A percentile compares a stretch with the other conserved stretches of the same genome.
phyloP scores from a whole-genome alignment of 2,113 vertebrate species.

The Amphiprion percula region DNA sequence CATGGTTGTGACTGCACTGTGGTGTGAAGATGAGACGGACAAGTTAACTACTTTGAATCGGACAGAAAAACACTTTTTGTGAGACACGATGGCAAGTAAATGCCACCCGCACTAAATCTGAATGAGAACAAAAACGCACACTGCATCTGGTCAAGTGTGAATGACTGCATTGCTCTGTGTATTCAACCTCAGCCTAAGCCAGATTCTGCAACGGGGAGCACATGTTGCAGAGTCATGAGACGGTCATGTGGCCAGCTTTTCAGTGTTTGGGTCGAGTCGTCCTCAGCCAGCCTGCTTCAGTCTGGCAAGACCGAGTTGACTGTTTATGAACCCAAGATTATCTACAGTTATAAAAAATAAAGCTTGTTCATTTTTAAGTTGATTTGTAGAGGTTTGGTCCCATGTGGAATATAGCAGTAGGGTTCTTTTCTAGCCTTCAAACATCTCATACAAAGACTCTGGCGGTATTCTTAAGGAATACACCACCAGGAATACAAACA shows the following conservation, averaged over 20 bases:
- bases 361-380: slow-evolving; percentile 56
- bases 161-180: slow-evolving; percentile 43
- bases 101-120: slow-evolving; percentile 8
- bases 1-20: slow-evolving; percentile 20
- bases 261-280: slow-evolving; percentile 23
- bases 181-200: slow-evolving; percentile 22
- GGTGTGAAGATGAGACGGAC: slow-evolving; percentile 18
- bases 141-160: slow-evolving; percentile 14
- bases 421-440: slow-evolving; percentile 48
- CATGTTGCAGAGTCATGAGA: slow-evolving; percentile 67
- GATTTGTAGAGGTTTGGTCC: slow-evolving; percentile 75
- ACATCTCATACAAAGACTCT: slow-evolving; percentile 64
- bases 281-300: slow-evolving; percentile 33
- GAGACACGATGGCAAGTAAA: background rate
- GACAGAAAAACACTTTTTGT: slow-evolving; percentile 36
- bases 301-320: slow-evolving; percentile 24
- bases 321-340: slow-evolving; percentile 45
- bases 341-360: slow-evolving; percentile 70
- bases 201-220: slow-evolving; percentile 38
- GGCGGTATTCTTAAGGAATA: slow-evolving; percentile 51
- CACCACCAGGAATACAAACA: slow-evolving; percentile 63
- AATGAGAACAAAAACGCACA: slow-evolving; percentile 39
- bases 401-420: slow-evolving; percentile 55
- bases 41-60: slow-evolving; percentile 8
- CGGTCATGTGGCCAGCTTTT: slow-evolving; percentile 65